Evolutionary conservation across 2,888 invertebrate species (phyloP).

Genomic region (Danaus chrysippus): DNA sequence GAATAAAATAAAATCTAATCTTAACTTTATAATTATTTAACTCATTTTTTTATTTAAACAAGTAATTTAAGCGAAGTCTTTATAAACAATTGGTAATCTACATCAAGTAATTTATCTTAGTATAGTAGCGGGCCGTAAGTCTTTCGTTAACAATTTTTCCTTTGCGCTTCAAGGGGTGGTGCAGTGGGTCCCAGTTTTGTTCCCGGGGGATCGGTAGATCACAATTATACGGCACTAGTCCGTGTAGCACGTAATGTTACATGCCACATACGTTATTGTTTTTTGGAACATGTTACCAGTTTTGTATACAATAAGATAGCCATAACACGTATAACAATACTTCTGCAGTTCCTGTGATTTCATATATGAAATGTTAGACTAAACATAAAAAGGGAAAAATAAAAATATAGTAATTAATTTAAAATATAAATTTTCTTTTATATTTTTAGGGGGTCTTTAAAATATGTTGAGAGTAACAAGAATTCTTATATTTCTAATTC

Average conservation of each 20-base stretch:
- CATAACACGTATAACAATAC: constrained; percentile 6
- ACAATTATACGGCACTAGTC: constrained; percentile 59
- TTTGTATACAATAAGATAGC: constrained; percentile 5
- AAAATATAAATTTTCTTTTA: too few relatives aligned
- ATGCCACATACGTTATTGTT: constrained; percentile 39
- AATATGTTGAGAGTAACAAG: too few relatives aligned
- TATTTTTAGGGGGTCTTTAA: too few relatives aligned
- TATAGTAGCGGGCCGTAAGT: constrained; percentile 42
- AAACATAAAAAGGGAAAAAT: too few relatives aligned
- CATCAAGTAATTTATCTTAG: constrained; percentile 35
- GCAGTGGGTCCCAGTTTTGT: constrained; percentile 32
- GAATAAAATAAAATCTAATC: too few relatives aligned
- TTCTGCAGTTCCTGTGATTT: neutral
- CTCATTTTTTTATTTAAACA: too few relatives aligned
- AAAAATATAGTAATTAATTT: too few relatives aligned
- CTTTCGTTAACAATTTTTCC: constrained; percentile 47
- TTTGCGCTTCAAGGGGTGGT: constrained; percentile 44
- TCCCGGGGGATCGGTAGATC: constrained; percentile 66
- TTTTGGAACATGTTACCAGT: constrained; percentile 33
- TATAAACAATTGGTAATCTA: constrained; percentile 26
- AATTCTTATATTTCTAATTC: too few relatives aligned
- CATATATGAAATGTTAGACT: too few relatives aligned
- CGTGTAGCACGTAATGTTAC: constrained; percentile 52
- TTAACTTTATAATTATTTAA: too few relatives aligned
- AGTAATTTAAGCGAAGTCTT: too few relatives aligned